phyloP scores from a whole-genome alignment of 2,113 vertebrate genomes.

The Symphodus melops region DNA sequence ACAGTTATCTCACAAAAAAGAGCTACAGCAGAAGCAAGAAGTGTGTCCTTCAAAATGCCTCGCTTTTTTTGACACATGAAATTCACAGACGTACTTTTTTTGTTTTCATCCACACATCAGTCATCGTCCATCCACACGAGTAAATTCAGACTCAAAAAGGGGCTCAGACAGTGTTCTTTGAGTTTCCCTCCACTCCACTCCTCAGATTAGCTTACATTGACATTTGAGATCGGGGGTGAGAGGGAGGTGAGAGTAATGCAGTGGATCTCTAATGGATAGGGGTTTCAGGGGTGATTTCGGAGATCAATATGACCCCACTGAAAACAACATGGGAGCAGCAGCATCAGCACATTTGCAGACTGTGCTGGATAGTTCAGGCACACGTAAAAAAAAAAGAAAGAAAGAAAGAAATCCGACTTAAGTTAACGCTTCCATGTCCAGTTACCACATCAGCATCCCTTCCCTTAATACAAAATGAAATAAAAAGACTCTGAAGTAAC shows the following conservation, averaged over 20 bases:
- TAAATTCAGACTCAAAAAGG: slow-evolving; percentile 74
- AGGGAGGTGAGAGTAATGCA: slow-evolving; percentile 62
- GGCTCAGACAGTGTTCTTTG: slow-evolving; percentile 83
- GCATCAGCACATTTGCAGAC: slow-evolving; percentile 79
- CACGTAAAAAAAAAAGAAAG: slow-evolving; percentile 55
- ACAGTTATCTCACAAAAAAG: slow-evolving; percentile 73
- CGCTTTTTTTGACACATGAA: slow-evolving; percentile 74
- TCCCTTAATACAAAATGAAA: slow-evolving; percentile 77
- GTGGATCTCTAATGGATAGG: slow-evolving; percentile 72
- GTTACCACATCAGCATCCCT: slow-evolving; percentile 68
- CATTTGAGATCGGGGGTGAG: slow-evolving; percentile 72
- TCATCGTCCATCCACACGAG: slow-evolving; percentile 38
- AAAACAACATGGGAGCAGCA: slow-evolving; percentile 80
- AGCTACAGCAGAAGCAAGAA: slow-evolving; percentile 84
- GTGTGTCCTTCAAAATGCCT: slow-evolving; percentile 78
- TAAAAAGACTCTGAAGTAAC: slow-evolving; percentile 63
- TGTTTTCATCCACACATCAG: slow-evolving; percentile 37
- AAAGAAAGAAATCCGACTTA: slow-evolving; percentile 61
- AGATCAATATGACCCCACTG: slow-evolving; percentile 78
- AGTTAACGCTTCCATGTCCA: slow-evolving; percentile 75
- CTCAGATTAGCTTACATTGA: slow-evolving; percentile 88
- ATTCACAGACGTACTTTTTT: slow-evolving; percentile 61
- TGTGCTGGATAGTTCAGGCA: slow-evolving; percentile 84
- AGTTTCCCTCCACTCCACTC: slow-evolving; percentile 61
- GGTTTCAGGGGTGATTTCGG: slow-evolving; percentile 44